These are phyloP conservation scores for Malurus cyaneus DNA, from an alignment of 2,113 vertebrate genomes.

Conservation along the genomic window DNA sequence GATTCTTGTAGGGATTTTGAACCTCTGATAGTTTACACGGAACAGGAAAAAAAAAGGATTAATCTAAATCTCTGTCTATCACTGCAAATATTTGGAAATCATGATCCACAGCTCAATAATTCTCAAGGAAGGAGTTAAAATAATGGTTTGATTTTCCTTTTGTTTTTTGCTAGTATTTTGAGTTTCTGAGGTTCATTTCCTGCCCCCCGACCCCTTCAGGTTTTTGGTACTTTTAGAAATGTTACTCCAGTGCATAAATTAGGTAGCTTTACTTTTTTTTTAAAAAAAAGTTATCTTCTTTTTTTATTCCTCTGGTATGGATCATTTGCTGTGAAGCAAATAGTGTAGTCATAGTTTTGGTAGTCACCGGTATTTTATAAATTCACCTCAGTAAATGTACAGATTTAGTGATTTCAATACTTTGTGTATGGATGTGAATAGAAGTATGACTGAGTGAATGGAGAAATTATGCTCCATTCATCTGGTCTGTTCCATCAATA, in stretches of 20 bases:
- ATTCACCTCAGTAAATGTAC: background rate
- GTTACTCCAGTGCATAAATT: background rate
- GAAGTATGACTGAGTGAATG: too few species aligned
- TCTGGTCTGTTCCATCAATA: background rate
- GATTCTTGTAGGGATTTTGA: background rate
- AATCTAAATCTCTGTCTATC: background rate
- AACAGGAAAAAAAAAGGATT: background rate
- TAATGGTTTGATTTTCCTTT: background rate
- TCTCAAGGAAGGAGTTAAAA: background rate
- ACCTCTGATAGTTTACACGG: background rate
- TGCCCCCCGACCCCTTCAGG: accelerated
- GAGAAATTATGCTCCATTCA: background rate
- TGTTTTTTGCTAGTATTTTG: background rate
- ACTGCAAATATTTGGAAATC: background rate
- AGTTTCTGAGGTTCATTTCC: background rate
- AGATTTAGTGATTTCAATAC: background rate
- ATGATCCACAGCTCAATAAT: background rate
- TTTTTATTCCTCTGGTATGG: background rate
- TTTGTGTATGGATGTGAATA: background rate
- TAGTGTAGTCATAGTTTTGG: background rate
- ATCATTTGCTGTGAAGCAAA: background rate
- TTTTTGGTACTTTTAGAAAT: background rate
- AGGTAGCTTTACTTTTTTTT: background rate
- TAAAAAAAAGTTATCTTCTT: background rate
- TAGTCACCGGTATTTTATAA: background rate